Conservation (phyloP, 1,140 invertebrate genomes). For the Caenorhabditis tropicalis region DNA sequence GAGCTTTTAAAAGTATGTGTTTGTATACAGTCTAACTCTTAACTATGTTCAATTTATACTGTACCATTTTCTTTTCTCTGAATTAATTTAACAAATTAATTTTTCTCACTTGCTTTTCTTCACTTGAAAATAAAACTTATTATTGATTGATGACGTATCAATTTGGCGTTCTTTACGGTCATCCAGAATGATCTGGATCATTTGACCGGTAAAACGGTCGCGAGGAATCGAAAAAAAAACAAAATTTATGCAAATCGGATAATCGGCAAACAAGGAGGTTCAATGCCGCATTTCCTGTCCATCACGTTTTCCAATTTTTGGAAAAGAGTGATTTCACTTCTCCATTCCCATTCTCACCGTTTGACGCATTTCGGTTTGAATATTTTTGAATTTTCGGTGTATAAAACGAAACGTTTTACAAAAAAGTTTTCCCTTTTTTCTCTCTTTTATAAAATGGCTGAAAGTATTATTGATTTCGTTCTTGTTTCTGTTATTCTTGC, state of each 20-base stretch:
- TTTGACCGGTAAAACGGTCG: slow-evolving; percentile 4
- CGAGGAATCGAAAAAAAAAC: not conserved
- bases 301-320: slow-evolving; percentile 6
- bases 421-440: not conserved
- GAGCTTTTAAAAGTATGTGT: slow-evolving; percentile 14
- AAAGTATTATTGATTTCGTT: slow-evolving; percentile 29
- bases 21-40: slow-evolving; percentile 25
- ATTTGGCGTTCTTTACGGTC: not conserved
- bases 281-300: not conserved
- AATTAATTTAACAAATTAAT: not conserved
- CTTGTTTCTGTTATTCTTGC: slow-evolving; percentile 7
- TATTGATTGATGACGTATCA: slow-evolving; percentile 13
- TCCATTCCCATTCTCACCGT: not conserved
- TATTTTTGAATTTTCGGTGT: not conserved
- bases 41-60: slow-evolving; percentile 22
- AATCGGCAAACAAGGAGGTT: not conserved
- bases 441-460: not conserved
- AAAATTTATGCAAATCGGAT: slow-evolving; percentile 21
- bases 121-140: not conserved
- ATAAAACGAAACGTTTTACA: slow-evolving; percentile 44
- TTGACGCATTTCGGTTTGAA: slow-evolving; percentile 35
- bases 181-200: slow-evolving; percentile 17
- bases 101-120: not conserved
- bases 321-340: slow-evolving; percentile 4
- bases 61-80: slow-evolving; percentile 15